phyloP scores from a whole-genome alignment of 1,140 invertebrate genomes.

The Planococcus citri region DNA sequence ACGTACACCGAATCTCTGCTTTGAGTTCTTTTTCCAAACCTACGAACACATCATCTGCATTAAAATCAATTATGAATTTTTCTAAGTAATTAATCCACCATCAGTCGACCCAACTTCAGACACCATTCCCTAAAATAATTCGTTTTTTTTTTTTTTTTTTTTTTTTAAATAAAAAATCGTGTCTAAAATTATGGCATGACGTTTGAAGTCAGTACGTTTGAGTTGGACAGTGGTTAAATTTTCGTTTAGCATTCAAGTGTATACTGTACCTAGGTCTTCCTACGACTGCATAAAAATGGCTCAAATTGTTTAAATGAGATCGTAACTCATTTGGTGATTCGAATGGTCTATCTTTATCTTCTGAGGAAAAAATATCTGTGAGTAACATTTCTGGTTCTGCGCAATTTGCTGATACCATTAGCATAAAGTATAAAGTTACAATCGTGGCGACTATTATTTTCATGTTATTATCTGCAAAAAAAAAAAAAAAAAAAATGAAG shows the following conservation, averaged over 20 bases:
- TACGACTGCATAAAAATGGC: background rate
- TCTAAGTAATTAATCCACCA: too few relatives aligned
- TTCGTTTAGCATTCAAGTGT: too few relatives aligned
- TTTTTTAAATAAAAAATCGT: too few relatives aligned
- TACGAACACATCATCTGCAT: too few relatives aligned
- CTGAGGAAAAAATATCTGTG: background rate
- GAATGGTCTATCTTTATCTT: background rate
- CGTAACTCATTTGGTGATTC: background rate
- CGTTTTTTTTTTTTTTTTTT: too few relatives aligned
- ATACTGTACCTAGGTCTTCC: background rate
- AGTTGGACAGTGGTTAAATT: too few relatives aligned
- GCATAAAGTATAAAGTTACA: background rate
- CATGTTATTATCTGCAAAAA: background rate
- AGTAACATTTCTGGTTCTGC: background rate
- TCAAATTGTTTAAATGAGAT: background rate
- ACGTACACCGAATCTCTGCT: background rate
- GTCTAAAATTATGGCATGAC: too few relatives aligned
- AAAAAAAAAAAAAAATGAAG: background rate
- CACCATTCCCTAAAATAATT: too few relatives aligned
- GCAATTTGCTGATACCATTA: background rate
- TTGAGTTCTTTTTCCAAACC: constrained; percentile 2
- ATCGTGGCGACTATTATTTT: background rate
- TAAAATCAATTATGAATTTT: too few relatives aligned
- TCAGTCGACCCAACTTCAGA: too few relatives aligned
- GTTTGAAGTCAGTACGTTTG: too few relatives aligned